phyloP scores from a whole-genome alignment of 2,888 invertebrate genomes.

The Cataglyphis cursor region DNA sequence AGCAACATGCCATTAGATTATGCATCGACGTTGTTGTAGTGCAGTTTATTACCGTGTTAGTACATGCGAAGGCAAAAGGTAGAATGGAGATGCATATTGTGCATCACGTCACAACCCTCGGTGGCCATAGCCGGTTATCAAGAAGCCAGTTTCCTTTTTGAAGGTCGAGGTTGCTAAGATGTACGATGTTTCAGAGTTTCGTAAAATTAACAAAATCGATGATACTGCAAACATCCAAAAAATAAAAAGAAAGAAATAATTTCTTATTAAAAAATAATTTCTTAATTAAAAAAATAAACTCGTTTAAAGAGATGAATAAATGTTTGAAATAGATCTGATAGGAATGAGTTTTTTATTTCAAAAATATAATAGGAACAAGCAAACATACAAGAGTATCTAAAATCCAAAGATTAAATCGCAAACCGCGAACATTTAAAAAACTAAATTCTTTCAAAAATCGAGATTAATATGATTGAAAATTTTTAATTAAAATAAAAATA shows the following conservation, averaged over 20 bases:
- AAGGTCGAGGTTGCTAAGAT: neutral
- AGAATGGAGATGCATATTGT: constrained; percentile 35
- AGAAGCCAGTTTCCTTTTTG: neutral
- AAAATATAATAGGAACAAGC: neutral
- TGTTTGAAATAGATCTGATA: neutral
- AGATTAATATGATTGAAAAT: neutral
- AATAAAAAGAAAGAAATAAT: neutral
- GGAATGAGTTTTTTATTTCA: neutral
- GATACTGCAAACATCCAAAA: neutral
- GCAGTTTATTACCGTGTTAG: constrained; percentile 72
- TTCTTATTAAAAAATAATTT: neutral
- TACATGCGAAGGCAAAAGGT: constrained; percentile 50
- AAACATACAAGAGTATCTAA: neutral
- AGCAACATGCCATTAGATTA: constrained; percentile 71
- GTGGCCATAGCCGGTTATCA: neutral
- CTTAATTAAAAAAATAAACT: neutral
- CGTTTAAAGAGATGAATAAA: neutral
- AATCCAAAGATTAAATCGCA: neutral
- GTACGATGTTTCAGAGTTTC: neutral
- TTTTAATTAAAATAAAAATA: neutral
- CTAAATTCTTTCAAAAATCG: neutral
- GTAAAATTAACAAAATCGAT: neutral
- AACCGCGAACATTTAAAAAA: neutral
- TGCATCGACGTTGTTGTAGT: constrained; percentile 59
- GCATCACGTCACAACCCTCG: constrained; percentile 42